Percentiles rank a stretch among this genome's conserved stretches.
phyloP scores from a whole-genome alignment of 2,888 invertebrate species.

The Kryphioiulus occultus region DNA sequence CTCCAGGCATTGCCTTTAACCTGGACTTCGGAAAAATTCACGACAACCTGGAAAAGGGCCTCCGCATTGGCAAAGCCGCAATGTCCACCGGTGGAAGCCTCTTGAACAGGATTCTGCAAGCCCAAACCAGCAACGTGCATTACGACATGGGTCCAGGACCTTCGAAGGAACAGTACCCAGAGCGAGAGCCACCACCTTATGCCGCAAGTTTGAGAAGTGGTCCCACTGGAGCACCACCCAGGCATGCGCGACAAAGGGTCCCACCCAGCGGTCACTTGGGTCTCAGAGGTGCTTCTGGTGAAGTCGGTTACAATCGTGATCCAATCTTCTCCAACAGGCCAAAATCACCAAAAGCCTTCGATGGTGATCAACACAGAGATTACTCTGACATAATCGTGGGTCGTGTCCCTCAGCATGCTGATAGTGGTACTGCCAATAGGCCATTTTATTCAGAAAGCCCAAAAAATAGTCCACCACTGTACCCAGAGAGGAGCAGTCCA shows the following conservation, averaged over 20 bases:
- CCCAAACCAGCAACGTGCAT: background rate
- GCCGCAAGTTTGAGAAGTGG: background rate
- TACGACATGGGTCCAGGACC: background rate
- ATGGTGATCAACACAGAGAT: background rate
- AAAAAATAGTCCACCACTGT: background rate
- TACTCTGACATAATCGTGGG: background rate
- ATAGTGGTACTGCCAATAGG: background rate
- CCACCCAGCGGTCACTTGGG: background rate
- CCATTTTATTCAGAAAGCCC: background rate
- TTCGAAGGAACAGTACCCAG: background rate
- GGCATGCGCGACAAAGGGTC: background rate
- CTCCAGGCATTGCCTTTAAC: constrained; percentile 18
- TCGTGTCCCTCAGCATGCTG: background rate
- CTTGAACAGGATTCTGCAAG: background rate
- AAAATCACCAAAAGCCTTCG: background rate
- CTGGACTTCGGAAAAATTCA: background rate
- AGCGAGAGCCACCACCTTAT: background rate
- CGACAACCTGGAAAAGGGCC: background rate
- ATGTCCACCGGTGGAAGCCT: constrained; percentile 10
- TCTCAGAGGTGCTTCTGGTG: background rate
- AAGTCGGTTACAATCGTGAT: background rate
- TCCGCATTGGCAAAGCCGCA: constrained; percentile 39
- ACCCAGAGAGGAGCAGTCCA: background rate
- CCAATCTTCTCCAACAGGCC: background rate
- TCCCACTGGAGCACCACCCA: background rate